phyloP scores from a whole-genome alignment of 2,888 invertebrate species.

The Rhagonycha lutea region DNA sequence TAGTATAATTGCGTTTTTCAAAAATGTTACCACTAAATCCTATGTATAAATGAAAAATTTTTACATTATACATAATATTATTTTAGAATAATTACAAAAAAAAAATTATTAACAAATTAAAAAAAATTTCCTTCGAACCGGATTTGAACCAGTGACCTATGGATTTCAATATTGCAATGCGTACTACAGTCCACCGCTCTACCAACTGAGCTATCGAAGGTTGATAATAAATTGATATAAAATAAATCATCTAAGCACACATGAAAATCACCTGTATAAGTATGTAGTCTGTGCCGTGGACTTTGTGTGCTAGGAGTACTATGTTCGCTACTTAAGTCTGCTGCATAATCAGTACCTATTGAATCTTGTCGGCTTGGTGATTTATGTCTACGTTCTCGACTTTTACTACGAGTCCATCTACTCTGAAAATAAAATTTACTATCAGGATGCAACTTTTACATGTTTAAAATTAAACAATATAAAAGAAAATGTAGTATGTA shows the following conservation, averaged over 20 bases:
- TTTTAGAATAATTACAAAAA: background rate
- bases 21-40: too few relatives aligned
- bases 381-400: conserved; percentile 66
- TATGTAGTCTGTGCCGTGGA: conserved; percentile 69
- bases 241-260: background rate
- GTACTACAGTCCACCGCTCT: conserved; percentile 53
- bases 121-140: conserved; percentile 63
- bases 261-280: conserved; percentile 56
- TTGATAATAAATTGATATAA: background rate
- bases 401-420: conserved; percentile 76
- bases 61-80: background rate
- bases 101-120: background rate
- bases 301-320: conserved; percentile 77
- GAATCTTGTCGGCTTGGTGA: conserved; percentile 64
- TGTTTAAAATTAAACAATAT: background rate
- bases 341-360: conserved; percentile 74
- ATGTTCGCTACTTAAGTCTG: conserved; percentile 79
- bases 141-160: conserved; percentile 73
- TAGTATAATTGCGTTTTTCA: too few relatives aligned
- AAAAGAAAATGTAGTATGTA: background rate
- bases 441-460: too few relatives aligned
- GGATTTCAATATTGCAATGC: conserved; percentile 50
- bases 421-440: conserved; percentile 59
- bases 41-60: background rate
- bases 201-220: conserved; percentile 54